Evolutionary conservation across 2,113 vertebrate species (phyloP), one percentile per base, ranked within the genome.

Genomic region (Archocentrus centrarchus): DNA sequence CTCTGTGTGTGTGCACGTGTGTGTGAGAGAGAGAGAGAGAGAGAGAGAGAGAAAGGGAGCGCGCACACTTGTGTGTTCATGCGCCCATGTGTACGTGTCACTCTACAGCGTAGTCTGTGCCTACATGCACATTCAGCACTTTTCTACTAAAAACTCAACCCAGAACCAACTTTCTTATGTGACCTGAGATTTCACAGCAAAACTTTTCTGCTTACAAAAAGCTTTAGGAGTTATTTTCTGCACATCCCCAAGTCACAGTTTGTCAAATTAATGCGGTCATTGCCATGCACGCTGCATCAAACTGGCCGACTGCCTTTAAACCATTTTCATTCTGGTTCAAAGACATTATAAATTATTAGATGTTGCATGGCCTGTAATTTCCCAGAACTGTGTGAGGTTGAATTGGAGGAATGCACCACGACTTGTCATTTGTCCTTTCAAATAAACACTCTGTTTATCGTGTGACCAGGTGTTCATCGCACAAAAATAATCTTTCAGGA

Each of bases 201-300:
- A 92, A 86, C 88, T 90, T 59, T 92, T 90, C 20, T 90, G 89
- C 88, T 90, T 87, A 89, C 47, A 32, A 20, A 37, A 84, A 84
- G 77, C 68, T 87, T 89, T 79, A 39, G 11, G 3, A 87, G 18
- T 14, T 77, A 50, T 64, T 73, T 63, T 59, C 35, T 62, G 57
- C 63, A 84, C 41, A 76, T 75, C 84, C 64, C 5, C 55, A 30
- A 57, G 81, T 76, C 80, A 81, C 55, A 35, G 41, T 80, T 75
- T 82, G 78, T 88, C 88, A 91, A 63, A 90, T 85, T 27, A 90
- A 88, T 86, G 30, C 44, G 22, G 57, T 76, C 60, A 76, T 88
- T 63, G 79, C 14, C 17, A 66, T 78, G 77, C 61, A 77, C 44
- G 85, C 70, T 47, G 75, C 77, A 70, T 90, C 78, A 88, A 64